Evolutionary conservation across 2,113 vertebrate genomes (phyloP).

Genomic region (zebrafish (Danio rerio)): DNA sequence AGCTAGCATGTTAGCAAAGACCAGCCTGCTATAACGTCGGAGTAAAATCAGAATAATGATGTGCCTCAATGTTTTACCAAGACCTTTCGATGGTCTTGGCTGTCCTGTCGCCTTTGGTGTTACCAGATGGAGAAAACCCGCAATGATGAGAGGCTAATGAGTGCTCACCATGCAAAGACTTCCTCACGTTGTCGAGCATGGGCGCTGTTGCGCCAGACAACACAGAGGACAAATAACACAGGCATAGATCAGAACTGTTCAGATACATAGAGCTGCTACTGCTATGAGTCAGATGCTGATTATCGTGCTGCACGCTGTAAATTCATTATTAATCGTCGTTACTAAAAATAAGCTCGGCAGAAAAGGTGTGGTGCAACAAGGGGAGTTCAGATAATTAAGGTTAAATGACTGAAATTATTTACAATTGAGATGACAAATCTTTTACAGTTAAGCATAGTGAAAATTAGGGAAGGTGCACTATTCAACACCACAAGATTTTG

Average conservation of each 20-base stretch:
- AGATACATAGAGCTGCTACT: background rate
- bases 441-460: too few species aligned
- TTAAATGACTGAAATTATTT: too few species aligned
- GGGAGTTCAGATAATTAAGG: background rate
- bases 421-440: too few species aligned
- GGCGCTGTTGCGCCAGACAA: background rate
- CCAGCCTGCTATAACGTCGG: background rate
- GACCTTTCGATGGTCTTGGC: background rate
- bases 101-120: background rate
- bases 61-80: background rate
- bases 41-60: background rate
- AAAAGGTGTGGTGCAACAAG: background rate
- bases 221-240: background rate
- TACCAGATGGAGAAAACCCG: background rate
- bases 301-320: too few species aligned
- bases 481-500: too few species aligned
- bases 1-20: background rate
- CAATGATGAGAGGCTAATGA: slow-evolving; percentile 23
- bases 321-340: background rate
- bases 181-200: slow-evolving; percentile 58
- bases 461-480: too few species aligned
- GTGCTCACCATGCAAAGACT: slow-evolving; percentile 2
- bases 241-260: background rate
- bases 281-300: background rate
- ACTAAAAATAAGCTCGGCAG: background rate